A percentile compares a stretch with the other conserved stretches of the same genome.
phyloP scores from a whole-genome alignment of 1,140 invertebrate genomes.

The Drosophila persimilis region DNA sequence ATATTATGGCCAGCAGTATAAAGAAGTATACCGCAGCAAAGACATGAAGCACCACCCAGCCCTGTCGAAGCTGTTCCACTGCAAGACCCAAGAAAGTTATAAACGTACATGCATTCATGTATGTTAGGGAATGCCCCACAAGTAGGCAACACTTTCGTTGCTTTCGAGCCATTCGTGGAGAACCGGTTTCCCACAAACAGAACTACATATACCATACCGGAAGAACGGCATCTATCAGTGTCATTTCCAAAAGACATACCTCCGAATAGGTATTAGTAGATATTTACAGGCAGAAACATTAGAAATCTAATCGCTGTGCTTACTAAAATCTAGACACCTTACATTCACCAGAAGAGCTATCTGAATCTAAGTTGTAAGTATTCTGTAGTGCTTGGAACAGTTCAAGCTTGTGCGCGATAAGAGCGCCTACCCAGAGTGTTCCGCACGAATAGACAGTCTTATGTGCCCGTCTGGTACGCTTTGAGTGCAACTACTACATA shows the following conservation, averaged over 20 bases:
- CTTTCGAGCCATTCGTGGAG: neutral
- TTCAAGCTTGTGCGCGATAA: constrained; percentile 21
- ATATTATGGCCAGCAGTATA: constrained; percentile 90
- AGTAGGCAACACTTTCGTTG: too few relatives aligned
- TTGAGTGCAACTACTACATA: neutral
- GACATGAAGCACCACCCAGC: constrained; percentile 89
- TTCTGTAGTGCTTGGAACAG: neutral
- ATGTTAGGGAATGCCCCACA: neutral
- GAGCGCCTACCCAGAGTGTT: constrained; percentile 16
- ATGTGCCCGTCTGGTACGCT: neutral
- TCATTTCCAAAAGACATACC: constrained; percentile 14
- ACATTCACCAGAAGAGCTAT: constrained; percentile 12
- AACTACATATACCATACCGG: too few relatives aligned
- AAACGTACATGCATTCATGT: too few relatives aligned
- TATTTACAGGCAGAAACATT: constrained; percentile 11
- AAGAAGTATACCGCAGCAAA: constrained; percentile 92
- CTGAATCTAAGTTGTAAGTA: constrained; percentile 33
- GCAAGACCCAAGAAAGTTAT: constrained; percentile 23
- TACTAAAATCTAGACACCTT: constrained; percentile 22
- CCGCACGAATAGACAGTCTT: neutral
- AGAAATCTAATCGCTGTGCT: constrained; percentile 16
- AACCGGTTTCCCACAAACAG: too few relatives aligned
- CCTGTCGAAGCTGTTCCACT: constrained; percentile 86
- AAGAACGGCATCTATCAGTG: constrained; percentile 1
- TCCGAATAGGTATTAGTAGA: constrained; percentile 5